Percentiles rank a stretch among this genome's conserved stretches.
Evolutionary conservation across 2,113 vertebrate genomes (phyloP).

Genomic region (Salvelinus fontinalis): DNA sequence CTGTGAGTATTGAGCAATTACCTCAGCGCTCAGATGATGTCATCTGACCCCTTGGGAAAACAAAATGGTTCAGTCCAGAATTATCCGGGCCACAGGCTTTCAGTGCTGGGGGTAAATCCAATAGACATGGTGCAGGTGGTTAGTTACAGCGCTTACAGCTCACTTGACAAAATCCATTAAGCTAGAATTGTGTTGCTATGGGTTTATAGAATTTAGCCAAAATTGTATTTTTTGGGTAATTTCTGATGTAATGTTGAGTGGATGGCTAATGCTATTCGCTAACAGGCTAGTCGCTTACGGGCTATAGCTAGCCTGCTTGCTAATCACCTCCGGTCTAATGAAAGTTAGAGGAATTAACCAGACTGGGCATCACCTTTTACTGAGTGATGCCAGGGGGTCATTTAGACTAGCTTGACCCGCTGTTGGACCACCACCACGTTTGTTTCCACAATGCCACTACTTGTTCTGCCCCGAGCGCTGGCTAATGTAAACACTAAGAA

Average conservation of each 20-base stretch:
- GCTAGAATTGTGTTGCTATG: conserved; percentile 23
- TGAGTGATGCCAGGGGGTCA: conserved; percentile 34
- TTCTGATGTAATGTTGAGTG: conserved; percentile 26
- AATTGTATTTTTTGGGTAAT: conserved; percentile 22
- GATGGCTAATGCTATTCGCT: conserved; percentile 24
- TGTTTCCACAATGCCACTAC: conserved; percentile 33
- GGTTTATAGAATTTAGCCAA: conserved; percentile 5
- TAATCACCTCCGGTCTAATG: conserved; percentile 24
- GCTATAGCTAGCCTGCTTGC: background rate
- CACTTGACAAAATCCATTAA: background rate
- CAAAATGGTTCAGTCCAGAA: conserved; percentile 23
- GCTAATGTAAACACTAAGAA: conserved; percentile 28
- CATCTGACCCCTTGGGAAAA: conserved; percentile 33
- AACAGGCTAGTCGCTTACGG: background rate
- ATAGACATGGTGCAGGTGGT: conserved; percentile 25
- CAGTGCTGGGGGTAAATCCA: conserved; percentile 38
- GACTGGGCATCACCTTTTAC: conserved; percentile 42
- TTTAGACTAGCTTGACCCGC: conserved; percentile 16
- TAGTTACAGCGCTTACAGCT: conserved; percentile 3
- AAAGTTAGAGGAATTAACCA: conserved; percentile 28
- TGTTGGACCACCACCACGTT: conserved; percentile 21
- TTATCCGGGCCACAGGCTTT: conserved; percentile 51
- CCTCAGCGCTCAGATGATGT: conserved; percentile 19
- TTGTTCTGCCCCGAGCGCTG: conserved; percentile 29
- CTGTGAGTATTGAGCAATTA: conserved; percentile 27